Evolutionary conservation across 2,797 vertebrate genomes (phyloP).

Genomic region (Hylomyscus alleni): DNA sequence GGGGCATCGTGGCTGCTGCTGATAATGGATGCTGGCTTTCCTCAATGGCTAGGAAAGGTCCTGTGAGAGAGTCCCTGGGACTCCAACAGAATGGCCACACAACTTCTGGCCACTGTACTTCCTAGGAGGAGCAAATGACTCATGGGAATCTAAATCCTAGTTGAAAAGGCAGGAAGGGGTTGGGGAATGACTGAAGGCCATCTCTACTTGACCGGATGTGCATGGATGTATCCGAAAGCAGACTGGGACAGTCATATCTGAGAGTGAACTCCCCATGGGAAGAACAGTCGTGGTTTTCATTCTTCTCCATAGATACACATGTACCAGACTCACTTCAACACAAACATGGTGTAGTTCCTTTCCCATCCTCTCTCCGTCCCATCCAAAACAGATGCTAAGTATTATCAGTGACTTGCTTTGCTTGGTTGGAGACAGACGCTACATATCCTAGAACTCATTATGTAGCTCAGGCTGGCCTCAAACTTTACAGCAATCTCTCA

Average conservation of each 20-base stretch:
- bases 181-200: not conserved
- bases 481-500: not conserved
- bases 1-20: slow-evolving; percentile 31
- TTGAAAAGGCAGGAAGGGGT: not conserved
- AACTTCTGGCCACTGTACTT: not conserved
- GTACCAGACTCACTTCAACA: not conserved
- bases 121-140: not conserved
- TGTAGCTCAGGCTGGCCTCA: not conserved
- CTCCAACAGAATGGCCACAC: not conserved
- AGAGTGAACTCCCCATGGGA: too few species aligned
- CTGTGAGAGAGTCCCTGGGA: not conserved
- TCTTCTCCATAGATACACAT: too few species aligned
- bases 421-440: not conserved
- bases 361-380: not conserved
- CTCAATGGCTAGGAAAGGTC: slow-evolving; percentile 58
- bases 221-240: not conserved
- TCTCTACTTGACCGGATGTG: not conserved
- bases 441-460: not conserved
- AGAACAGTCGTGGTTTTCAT: too few species aligned
- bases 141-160: not conserved
- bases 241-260: not conserved
- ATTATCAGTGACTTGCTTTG: not conserved
- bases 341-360: not conserved
- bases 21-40: slow-evolving; percentile 23
- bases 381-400: not conserved